phyloP scores from a whole-genome alignment of 2,113 vertebrate species.

The Zootoca vivipara region DNA sequence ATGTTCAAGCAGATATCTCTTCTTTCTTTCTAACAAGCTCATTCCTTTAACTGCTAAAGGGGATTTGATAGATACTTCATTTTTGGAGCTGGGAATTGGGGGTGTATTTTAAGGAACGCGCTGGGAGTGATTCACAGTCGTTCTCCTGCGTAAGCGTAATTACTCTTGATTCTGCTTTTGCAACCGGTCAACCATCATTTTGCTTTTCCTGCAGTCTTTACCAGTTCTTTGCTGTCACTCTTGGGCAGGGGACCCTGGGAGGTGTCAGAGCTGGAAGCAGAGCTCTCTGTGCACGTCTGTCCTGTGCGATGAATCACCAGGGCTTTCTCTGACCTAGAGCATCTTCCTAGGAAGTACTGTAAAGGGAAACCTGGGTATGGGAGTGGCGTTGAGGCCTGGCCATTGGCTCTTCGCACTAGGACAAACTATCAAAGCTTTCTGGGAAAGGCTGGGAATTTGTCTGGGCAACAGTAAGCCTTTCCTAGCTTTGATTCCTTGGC shows the following conservation, averaged over 20 bases:
- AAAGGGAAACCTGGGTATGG: not conserved
- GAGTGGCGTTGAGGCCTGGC: not conserved
- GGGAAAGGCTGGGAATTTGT: not conserved
- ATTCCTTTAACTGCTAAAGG: not conserved
- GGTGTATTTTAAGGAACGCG: not conserved
- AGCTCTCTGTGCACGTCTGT: not conserved
- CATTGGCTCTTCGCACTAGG: not conserved
- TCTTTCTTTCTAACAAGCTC: not conserved
- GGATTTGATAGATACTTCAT: not conserved
- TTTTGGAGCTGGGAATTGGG: not conserved
- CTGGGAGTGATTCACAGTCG: not conserved
- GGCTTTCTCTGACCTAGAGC: not conserved
- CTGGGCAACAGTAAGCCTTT: not conserved
- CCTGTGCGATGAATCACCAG: not conserved
- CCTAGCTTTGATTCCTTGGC: not conserved
- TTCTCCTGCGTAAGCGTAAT: not conserved
- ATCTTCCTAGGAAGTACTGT: not conserved
- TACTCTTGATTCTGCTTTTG: not conserved
- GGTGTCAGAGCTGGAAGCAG: not conserved
- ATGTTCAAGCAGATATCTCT: not conserved
- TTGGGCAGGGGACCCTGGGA: not conserved
- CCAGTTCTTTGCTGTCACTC: not conserved
- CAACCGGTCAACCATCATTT: not conserved
- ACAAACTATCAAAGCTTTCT: not conserved
- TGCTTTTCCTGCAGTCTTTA: not conserved